Evolutionary conservation across 2,113 vertebrate genomes (phyloP).

Genomic region (Coregonus clupeaformis): DNA sequence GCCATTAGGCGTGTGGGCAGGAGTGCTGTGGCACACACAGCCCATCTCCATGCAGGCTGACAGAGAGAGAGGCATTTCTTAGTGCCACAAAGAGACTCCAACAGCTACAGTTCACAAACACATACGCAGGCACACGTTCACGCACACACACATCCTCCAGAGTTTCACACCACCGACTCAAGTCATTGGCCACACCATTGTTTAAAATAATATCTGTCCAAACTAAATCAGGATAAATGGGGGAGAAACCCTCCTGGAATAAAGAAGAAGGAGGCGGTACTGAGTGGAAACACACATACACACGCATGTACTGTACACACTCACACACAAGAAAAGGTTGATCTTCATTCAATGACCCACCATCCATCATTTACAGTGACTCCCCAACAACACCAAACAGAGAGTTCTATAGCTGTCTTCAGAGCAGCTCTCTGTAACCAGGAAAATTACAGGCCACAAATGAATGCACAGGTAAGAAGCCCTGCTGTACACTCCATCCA

Average conservation of each 20-base stretch:
- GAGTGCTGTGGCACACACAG: constrained; percentile 50
- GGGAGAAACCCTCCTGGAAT: constrained; percentile 27
- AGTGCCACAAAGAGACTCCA: constrained; percentile 12
- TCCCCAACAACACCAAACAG: constrained; percentile 37
- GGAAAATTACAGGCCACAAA: constrained; percentile 55
- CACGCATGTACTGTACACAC: constrained; percentile 31
- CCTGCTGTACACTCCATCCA: constrained; percentile 30
- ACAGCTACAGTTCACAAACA: constrained; percentile 33
- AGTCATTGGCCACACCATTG: constrained; percentile 24
- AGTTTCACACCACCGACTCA: constrained; percentile 52
- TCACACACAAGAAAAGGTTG: constrained; percentile 60
- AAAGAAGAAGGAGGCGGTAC: constrained; percentile 30
- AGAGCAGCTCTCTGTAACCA: constrained; percentile 50
- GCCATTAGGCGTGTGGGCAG: constrained; percentile 74
- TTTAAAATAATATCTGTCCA: constrained; percentile 29
- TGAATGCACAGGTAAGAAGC: constrained; percentile 49
- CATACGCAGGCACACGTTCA: constrained; percentile 8
- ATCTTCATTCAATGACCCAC: constrained; percentile 58
- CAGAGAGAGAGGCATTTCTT: constrained; percentile 19
- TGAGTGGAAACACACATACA: background rate
- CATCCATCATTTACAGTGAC: constrained; percentile 65
- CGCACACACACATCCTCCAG: constrained; percentile 38
- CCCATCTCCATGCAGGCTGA: constrained; percentile 49
- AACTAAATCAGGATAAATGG: constrained; percentile 72
- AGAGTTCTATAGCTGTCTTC: constrained; percentile 37